Conservation (phyloP, 92 coral and sea anemone genomes). For the Phenganax stokvisi region DNA sequence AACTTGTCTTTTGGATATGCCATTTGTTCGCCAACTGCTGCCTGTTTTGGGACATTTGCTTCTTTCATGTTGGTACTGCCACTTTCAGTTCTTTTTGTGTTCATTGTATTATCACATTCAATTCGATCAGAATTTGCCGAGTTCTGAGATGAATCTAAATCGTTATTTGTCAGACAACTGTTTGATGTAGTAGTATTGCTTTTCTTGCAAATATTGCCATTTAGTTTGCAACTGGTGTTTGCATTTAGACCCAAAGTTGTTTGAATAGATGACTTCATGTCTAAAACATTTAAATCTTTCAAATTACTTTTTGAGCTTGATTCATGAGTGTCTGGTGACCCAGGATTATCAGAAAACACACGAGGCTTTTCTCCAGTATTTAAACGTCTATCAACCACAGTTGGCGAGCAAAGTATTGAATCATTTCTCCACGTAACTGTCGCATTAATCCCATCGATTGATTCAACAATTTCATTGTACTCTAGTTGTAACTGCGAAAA, state of each 20-base stretch:
- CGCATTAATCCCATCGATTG: constrained; percentile 44
- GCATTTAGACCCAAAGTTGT: background rate
- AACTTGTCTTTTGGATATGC: constrained; percentile 11
- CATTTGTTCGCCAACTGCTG: background rate
- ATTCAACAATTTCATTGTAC: constrained; percentile 56
- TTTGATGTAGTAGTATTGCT: background rate
- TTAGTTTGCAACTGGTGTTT: background rate
- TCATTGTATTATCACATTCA: background rate
- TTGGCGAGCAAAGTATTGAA: constrained; percentile 17
- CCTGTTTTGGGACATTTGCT: background rate
- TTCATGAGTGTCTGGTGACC: background rate
- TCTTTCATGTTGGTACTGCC: background rate
- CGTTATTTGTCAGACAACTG: background rate
- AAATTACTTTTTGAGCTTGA: background rate
- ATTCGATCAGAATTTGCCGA: background rate
- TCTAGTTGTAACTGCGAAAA: constrained; percentile 55
- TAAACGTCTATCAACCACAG: background rate
- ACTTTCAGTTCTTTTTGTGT: background rate
- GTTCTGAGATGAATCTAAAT: background rate
- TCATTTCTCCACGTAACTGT: constrained; percentile 6
- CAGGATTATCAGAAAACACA: background rate
- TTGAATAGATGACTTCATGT: background rate
- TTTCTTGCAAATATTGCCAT: background rate
- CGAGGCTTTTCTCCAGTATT: background rate
- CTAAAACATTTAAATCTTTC: background rate